Evolutionary conservation across 2,797 vertebrate species (phyloP), one percentile per base, ranked within the genome.

Genomic region (Rhinichthys osculus): DNA sequence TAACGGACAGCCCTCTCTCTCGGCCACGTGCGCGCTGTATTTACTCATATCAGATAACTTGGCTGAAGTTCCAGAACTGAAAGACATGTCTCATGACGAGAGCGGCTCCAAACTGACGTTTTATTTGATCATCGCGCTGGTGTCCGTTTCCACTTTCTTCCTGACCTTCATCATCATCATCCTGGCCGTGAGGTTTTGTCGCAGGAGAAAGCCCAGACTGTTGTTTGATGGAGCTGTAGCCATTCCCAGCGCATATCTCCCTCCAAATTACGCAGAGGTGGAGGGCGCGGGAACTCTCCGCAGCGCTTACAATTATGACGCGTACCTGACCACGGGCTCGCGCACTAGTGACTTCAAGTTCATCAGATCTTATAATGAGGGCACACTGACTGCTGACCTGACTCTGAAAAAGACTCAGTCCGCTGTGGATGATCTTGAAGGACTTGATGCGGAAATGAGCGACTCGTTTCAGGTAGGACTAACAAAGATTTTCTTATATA

Each of bases 261-360:
- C 91, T 87, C 93, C 94, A 0, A 92, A 93, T 54, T 94, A 95
- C 66, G 90, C 93, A 90, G 95, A 94, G 0, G 84, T 95, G 80
- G 93, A 94, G 0, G 92, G 92, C 10, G 88, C 90, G 81, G 92
- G 91, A 89, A 93, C 90, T 85, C 89, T 91, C 11, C 89, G 88
- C 80, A 90, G 88, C 82, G 69, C 87, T 42, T 90, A 91, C 71
- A 90, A 90, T 85, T 94, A 94, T 3, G 93, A 94, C 71, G 81
- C 91, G 1, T 94, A 90, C 47, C 90, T 94, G 82, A 95, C 94
- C 0, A 86, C 93, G 4, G 94, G 92, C 57, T 95, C 93, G 0
- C 78, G 90, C 76, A 94, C 93, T 42, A 95, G 94, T 83, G 93
- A 95, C 83, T 91, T 95, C 83, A 94, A 94, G 62, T 95, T 95